Percentiles rank a stretch among this genome's conserved stretches.
Conservation (phyloP, 2,113 vertebrate genomes). For the Grantiella picta region DNA sequence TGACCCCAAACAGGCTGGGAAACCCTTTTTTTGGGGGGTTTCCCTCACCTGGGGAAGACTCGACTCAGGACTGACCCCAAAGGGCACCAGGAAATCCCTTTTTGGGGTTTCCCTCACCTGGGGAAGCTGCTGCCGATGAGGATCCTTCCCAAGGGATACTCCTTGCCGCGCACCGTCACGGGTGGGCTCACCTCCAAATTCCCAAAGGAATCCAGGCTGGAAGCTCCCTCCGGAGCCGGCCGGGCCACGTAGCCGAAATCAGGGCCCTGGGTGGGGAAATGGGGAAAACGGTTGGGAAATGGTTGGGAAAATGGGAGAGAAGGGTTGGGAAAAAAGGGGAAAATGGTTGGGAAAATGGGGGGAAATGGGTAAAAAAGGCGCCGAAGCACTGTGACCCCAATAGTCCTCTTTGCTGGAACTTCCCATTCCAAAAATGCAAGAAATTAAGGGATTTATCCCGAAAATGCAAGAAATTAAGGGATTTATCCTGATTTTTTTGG, state of each 20-base stretch:
- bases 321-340: too few species aligned
- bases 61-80: too few species aligned
- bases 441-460: background rate
- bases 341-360: too few species aligned
- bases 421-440: background rate
- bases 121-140: conserved; percentile 93
- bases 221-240: conserved; percentile 44
- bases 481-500: background rate
- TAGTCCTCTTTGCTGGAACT: background rate
- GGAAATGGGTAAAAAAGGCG: background rate
- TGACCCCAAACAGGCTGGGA: too few species aligned
- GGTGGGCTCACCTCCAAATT: conserved; percentile 95
- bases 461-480: too few species aligned
- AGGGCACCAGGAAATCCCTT: rapidly evolving
- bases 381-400: rapidly evolving
- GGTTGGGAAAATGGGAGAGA: too few species aligned
- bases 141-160: conserved; percentile 89
- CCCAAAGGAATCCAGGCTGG: conserved; percentile 89
- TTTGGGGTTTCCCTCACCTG: conserved; percentile 70
- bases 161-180: conserved; percentile 81
- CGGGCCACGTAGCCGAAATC: conserved; percentile 91
- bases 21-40: too few species aligned
- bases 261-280: conserved; percentile 73
- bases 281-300: too few species aligned
- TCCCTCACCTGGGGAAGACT: too few species aligned